Evolutionary conservation across 53 echinoderm and acorn worm genomes (phyloP).

Genomic region (Holothuria leucospilota): DNA sequence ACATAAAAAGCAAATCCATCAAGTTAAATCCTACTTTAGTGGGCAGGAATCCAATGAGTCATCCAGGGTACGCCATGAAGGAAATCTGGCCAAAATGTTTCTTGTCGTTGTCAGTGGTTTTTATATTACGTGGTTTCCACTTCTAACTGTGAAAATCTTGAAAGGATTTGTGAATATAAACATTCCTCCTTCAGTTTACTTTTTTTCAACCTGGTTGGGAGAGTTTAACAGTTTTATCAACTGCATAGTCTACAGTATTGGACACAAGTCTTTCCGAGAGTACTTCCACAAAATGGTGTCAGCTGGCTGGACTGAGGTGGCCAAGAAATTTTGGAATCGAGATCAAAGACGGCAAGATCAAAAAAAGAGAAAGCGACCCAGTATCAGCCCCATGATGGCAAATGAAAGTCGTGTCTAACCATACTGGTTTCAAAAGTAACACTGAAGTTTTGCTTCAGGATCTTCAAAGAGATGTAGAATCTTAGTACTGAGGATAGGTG

Average conservation of each 20-base stretch:
- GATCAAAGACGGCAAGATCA: conserved; percentile 34
- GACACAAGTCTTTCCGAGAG: conserved; percentile 80
- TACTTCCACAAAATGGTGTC: conserved; percentile 54
- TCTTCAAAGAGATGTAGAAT: too few relatives aligned
- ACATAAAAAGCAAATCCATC: conserved; percentile 76
- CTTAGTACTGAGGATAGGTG: too few relatives aligned
- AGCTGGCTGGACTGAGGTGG: conserved; percentile 24
- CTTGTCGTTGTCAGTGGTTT: conserved; percentile 90
- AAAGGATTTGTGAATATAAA: conserved; percentile 57
- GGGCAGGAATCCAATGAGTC: conserved; percentile 56
- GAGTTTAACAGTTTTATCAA: conserved; percentile 94
- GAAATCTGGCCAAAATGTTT: conserved; percentile 87
- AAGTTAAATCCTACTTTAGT: conserved; percentile 62
- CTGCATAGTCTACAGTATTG: conserved; percentile 91
- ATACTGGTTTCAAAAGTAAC: too few relatives aligned
- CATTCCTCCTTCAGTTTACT: conserved; percentile 68
- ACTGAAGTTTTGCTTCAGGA: too few relatives aligned
- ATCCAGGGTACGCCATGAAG: conserved; percentile 62
- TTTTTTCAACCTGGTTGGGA: conserved; percentile 87
- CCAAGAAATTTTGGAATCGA: conserved; percentile 44
- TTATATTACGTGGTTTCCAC: conserved; percentile 92
- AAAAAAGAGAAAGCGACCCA: conserved; percentile 1
- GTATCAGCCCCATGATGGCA: not conserved
- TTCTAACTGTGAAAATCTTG: conserved; percentile 72
- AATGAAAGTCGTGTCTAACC: not conserved